Conservation (phyloP, 2,888 invertebrate genomes). For the Parnassius orleans region DNA sequence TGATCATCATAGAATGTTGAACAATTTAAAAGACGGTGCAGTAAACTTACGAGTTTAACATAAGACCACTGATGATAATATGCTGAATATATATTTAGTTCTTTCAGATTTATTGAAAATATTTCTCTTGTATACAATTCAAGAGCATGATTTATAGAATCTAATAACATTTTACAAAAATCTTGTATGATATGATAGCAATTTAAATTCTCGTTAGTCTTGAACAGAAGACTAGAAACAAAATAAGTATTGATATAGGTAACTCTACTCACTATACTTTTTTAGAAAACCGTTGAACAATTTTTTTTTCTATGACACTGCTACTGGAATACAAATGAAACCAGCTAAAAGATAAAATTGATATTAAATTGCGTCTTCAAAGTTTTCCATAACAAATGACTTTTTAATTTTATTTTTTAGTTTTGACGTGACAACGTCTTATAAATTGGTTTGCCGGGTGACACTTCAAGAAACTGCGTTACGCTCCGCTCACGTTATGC, state of each 20-base stretch:
- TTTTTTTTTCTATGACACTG: not conserved
- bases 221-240: too few species aligned
- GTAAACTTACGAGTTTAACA: conserved; percentile 17
- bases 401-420: not conserved
- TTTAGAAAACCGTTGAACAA: too few species aligned
- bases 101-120: conserved; percentile 11
- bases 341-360: not conserved
- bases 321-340: not conserved
- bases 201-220: too few species aligned
- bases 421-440: too few species aligned
- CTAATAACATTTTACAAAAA: conserved; percentile 38
- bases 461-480: too few species aligned
- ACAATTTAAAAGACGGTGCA: conserved; percentile 1
- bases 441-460: too few species aligned
- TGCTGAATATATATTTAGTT: conserved; percentile 19
- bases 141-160: conserved; percentile 43
- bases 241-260: too few species aligned
- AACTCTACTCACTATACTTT: too few species aligned
- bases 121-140: conserved; percentile 30
- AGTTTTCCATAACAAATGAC: not conserved
- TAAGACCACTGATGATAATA: conserved; percentile 17
- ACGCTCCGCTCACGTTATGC: too few species aligned
- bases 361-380: not conserved
- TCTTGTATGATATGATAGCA: conserved; percentile 40
- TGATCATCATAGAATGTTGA: not conserved